phyloP scores from a whole-genome alignment of 2,797 vertebrate species.

The Australoheros facetus region DNA sequence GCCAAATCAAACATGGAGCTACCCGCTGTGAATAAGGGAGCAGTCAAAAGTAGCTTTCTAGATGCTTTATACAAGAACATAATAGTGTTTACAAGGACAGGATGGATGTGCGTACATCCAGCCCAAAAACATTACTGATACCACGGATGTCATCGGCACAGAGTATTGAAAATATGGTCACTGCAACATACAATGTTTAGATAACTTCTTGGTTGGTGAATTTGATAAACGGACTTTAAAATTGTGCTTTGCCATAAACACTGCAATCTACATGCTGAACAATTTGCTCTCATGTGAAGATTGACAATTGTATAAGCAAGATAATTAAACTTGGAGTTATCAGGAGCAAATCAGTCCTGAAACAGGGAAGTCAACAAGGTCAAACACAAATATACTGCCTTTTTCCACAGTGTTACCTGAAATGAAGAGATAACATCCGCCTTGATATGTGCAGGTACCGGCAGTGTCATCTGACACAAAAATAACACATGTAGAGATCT shows the following conservation, averaged over 20 bases:
- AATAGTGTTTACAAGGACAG: too few relatives aligned
- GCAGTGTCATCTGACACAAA: constrained; percentile 1
- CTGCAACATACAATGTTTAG: background rate
- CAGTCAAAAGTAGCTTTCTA: too few relatives aligned
- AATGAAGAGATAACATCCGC: constrained; percentile 36
- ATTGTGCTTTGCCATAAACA: background rate
- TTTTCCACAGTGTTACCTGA: constrained; percentile 39
- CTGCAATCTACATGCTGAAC: background rate
- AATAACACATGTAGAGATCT: background rate
- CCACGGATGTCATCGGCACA: background rate
- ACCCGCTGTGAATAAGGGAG: too few relatives aligned
- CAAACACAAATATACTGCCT: background rate
- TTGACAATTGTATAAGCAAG: background rate
- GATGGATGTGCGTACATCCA: background rate
- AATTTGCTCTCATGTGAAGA: background rate
- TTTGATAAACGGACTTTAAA: background rate
- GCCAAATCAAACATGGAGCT: too few relatives aligned
- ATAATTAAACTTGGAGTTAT: constrained; percentile 2
- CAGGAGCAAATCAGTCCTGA: background rate
- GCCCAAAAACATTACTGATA: background rate
- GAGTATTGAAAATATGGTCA: background rate
- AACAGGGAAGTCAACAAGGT: constrained; percentile 6
- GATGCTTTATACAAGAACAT: too few relatives aligned
- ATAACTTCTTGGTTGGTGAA: background rate
- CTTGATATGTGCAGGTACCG: background rate